Conservation (phyloP, 2,113 vertebrate species). For the human region DNA sequence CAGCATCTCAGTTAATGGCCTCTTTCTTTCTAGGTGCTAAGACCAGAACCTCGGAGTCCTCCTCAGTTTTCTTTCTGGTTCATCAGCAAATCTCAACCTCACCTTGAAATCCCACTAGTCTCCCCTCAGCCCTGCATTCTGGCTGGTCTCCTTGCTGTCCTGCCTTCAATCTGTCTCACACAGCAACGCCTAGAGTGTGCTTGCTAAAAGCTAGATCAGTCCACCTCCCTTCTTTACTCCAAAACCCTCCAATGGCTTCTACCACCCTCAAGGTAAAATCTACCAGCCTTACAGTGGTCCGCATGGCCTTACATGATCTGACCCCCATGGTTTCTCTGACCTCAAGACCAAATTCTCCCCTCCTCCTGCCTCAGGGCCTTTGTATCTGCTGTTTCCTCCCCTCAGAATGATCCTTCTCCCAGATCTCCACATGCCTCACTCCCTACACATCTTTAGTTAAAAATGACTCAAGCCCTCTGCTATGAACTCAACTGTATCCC, state of each 20-base stretch:
- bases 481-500: background rate
- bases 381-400: background rate
- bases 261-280: background rate
- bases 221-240: background rate
- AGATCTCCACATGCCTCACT: background rate
- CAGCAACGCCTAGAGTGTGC: background rate
- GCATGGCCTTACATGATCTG: background rate
- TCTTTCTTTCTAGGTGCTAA: background rate
- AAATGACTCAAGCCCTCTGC: background rate
- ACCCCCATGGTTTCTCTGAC: background rate
- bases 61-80: background rate
- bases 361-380: constrained; percentile 36
- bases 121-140: background rate
- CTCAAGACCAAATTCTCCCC: background rate
- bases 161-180: background rate
- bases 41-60: background rate
- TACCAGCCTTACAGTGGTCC: background rate
- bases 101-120: background rate
- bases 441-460: background rate
- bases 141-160: background rate
- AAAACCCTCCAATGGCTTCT: background rate
- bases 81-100: background rate
- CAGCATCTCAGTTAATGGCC: background rate
- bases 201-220: background rate
- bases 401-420: background rate